Conservation (phyloP, 2,888 invertebrate genomes). For the Lutraria lutraria region DNA sequence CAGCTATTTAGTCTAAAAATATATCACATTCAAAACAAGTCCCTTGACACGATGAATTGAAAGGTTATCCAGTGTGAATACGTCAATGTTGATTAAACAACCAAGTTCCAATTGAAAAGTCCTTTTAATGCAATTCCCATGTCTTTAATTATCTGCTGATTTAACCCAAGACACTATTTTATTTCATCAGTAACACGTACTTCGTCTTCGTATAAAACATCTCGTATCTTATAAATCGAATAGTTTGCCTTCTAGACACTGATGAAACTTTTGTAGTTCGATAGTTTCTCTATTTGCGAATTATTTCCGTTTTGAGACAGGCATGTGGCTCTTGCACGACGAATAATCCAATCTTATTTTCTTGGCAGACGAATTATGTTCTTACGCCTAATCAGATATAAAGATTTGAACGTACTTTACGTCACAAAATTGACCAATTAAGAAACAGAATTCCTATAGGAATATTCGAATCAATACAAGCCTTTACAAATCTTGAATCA, state of each 20-base stretch:
- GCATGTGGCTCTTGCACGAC: not conserved
- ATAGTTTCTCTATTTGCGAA: not conserved
- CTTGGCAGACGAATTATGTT: constrained; percentile 3
- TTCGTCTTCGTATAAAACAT: not conserved
- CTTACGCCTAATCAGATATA: not conserved
- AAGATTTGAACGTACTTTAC: constrained; percentile 13
- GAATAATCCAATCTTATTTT: constrained; percentile 6
- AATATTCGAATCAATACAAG: constrained; percentile 12
- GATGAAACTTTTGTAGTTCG: constrained; percentile 3
- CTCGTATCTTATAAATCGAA: not conserved
- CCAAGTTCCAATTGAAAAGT: not conserved
- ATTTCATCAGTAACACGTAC: no score
- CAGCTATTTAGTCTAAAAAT: not conserved
- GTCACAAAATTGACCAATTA: constrained; percentile 11
- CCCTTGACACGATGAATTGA: constrained; percentile 12
- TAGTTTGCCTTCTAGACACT: not conserved
- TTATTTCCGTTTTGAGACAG: not conserved
- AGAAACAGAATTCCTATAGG: not conserved
- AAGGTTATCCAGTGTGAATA: not conserved
- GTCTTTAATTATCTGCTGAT: no score
- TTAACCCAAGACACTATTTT: no score
- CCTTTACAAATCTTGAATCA: not conserved
- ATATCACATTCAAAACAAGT: not conserved
- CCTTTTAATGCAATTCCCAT: no score
- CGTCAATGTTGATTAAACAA: constrained; percentile 16